A percentile compares a stretch with the other conserved stretches of the same genome.
Evolutionary conservation across 2,113 vertebrate genomes (phyloP).

Genomic region (Catagonus wagneri): DNA sequence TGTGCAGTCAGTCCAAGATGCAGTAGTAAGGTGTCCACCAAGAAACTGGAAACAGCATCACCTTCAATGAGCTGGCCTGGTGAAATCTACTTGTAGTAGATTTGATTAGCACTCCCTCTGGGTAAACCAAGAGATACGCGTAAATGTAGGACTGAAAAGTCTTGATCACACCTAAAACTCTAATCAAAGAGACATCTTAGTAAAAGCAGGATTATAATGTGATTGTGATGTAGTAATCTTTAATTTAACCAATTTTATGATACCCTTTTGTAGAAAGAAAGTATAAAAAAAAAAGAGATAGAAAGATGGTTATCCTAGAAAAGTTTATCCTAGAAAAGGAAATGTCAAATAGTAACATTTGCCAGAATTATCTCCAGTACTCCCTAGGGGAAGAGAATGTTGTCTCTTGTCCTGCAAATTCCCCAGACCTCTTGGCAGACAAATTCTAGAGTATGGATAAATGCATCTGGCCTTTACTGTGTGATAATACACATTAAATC

Average conservation of each 20-base stretch:
- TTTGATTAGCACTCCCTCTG: neutral
- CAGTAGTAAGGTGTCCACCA: neutral
- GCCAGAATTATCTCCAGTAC: neutral
- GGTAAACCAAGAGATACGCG: neutral
- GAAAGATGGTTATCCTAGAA: neutral
- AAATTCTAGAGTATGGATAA: neutral
- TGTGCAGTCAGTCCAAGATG: neutral
- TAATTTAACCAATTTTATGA: slow-evolving; percentile 3
- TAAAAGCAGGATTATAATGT: neutral
- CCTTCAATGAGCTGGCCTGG: neutral
- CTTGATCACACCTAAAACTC: neutral
- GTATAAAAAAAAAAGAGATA: neutral
- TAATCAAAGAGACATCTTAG: neutral
- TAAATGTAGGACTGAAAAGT: neutral
- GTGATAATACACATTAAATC: neutral
- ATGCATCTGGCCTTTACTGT: neutral
- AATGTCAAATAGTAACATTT: neutral
- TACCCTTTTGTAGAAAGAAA: neutral
- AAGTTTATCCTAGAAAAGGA: slow-evolving; percentile 13
- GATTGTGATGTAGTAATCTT: neutral
- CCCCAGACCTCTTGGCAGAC: neutral
- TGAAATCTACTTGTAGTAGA: neutral
- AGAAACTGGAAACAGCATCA: neutral
- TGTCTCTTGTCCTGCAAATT: neutral
- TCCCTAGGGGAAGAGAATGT: neutral